A percentile compares a stretch with the other conserved stretches of the same genome.
phyloP scores from a whole-genome alignment of 2,113 vertebrate species.

The Aphyosemion australe region DNA sequence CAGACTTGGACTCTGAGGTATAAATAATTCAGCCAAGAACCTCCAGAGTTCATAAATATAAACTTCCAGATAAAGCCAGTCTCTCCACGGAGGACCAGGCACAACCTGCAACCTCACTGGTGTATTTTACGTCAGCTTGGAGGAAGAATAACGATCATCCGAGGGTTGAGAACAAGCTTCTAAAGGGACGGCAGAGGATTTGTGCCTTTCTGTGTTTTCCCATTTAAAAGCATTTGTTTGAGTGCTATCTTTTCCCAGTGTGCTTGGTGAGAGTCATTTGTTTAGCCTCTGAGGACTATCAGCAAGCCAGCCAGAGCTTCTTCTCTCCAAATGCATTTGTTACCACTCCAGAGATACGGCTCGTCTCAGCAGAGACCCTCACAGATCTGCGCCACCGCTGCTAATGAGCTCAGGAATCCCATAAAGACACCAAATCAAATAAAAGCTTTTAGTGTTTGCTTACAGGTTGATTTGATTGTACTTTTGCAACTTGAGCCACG shows the following conservation, averaged over 20 bases:
- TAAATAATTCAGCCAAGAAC: constrained; percentile 17
- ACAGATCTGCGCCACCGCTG: constrained; percentile 20
- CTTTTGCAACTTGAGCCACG: not conserved
- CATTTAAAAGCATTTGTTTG: constrained; percentile 59
- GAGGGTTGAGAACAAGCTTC: constrained; percentile 43
- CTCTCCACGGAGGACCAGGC: constrained; percentile 6
- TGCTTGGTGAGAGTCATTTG: constrained; percentile 52
- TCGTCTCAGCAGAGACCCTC: constrained; percentile 41
- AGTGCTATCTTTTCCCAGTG: constrained; percentile 49
- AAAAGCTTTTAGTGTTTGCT: constrained; percentile 53
- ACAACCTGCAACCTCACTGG: constrained; percentile 13
- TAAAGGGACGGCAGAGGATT: constrained; percentile 38
- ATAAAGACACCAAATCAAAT: constrained; percentile 44
- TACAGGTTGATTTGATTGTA: constrained; percentile 29
- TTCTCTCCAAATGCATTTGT: constrained; percentile 66
- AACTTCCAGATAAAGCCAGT: constrained; percentile 11
- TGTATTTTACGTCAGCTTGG: constrained; percentile 21
- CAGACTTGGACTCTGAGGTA: not conserved
- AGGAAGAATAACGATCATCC: constrained; percentile 29
- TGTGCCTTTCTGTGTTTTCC: constrained; percentile 13
- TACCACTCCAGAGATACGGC: constrained; percentile 44
- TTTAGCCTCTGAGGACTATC: constrained; percentile 63
- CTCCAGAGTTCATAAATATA: constrained; percentile 4
- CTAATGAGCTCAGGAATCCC: constrained; percentile 59
- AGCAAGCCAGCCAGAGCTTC: constrained; percentile 34